Percentiles rank a stretch among this genome's conserved stretches.
Evolutionary conservation across 2,113 vertebrate genomes (phyloP).

Genomic region (Edolisoma coerulescens): DNA sequence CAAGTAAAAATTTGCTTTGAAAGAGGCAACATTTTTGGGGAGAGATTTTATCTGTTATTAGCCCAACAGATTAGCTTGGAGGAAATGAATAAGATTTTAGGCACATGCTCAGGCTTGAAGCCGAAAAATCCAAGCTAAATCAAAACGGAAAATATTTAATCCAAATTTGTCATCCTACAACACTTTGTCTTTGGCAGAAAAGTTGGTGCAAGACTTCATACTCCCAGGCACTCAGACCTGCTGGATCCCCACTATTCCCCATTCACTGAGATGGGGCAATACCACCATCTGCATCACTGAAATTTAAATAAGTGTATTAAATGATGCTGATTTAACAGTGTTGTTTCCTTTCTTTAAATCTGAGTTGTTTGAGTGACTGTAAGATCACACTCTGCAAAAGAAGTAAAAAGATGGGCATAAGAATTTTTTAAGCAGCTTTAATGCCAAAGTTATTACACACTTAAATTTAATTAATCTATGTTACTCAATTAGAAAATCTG

Average conservation of each 20-base stretch:
- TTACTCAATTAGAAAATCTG: neutral
- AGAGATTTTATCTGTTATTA: neutral
- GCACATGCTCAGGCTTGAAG: neutral
- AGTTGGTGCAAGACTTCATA: neutral
- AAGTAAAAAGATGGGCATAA: neutral
- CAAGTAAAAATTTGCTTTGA: neutral
- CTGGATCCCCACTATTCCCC: neutral
- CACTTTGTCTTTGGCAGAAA: neutral
- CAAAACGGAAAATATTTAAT: neutral
- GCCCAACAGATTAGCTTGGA: neutral
- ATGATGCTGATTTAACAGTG: neutral
- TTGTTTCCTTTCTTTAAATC: neutral
- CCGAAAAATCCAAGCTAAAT: neutral
- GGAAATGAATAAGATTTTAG: neutral
- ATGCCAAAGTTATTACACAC: neutral
- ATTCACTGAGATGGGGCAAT: neutral
- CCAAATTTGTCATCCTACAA: neutral
- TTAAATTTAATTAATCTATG: neutral
- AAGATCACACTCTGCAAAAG: neutral
- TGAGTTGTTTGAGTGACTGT: neutral
- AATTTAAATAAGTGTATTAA: neutral
- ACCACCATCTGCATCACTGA: neutral
- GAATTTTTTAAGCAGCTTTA: neutral
- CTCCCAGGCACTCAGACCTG: neutral
- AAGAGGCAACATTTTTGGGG: neutral